A percentile compares a stretch with the other conserved stretches of the same genome.
These are phyloP conservation scores for Hirtodrosophila duncani DNA, from an alignment of 2,888 invertebrate genomes.

Conservation along the genomic window DNA sequence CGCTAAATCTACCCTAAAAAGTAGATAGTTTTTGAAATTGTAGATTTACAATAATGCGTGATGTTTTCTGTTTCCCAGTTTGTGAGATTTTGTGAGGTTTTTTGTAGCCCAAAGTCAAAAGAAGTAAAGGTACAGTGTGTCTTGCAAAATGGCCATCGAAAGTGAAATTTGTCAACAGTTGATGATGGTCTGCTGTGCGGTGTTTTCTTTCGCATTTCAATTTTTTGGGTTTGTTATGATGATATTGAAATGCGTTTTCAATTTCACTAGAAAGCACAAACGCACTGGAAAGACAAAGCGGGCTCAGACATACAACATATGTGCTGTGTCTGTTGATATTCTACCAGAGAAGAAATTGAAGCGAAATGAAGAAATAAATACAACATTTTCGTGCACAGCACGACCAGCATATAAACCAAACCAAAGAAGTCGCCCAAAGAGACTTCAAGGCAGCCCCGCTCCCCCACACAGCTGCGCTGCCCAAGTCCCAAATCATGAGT, in stretches of 20 bases:
- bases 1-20: conserved; percentile 13
- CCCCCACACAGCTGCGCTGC: too few relatives aligned
- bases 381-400: conserved; percentile 22
- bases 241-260: conserved; percentile 66
- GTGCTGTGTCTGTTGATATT: conserved; percentile 49
- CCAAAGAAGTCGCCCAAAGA: too few relatives aligned
- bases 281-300: too few relatives aligned
- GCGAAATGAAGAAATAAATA: conserved; percentile 52
- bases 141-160: conserved; percentile 29
- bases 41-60: conserved; percentile 34
- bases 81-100: conserved; percentile 34
- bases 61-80: conserved; percentile 13
- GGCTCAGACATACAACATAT: conserved; percentile 10
- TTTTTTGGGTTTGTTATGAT: conserved; percentile 16
- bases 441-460: too few relatives aligned
- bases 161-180: conserved; percentile 55
- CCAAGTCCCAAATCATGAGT: too few relatives aligned
- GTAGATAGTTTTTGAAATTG: conserved; percentile 30
- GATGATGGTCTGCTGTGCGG: conserved; percentile 1
- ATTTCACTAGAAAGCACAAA: conserved; percentile 65
- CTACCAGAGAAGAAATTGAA: conserved; percentile 50
- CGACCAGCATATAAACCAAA: conserved; percentile 9
- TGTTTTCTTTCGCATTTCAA: conserved; percentile 33
- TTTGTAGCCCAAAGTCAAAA: conserved; percentile 17
- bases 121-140: background rate